Percentiles rank a stretch among this genome's conserved stretches.
Conservation (phyloP, 2,113 vertebrate species). For the Porphyrio hochstetteri region DNA sequence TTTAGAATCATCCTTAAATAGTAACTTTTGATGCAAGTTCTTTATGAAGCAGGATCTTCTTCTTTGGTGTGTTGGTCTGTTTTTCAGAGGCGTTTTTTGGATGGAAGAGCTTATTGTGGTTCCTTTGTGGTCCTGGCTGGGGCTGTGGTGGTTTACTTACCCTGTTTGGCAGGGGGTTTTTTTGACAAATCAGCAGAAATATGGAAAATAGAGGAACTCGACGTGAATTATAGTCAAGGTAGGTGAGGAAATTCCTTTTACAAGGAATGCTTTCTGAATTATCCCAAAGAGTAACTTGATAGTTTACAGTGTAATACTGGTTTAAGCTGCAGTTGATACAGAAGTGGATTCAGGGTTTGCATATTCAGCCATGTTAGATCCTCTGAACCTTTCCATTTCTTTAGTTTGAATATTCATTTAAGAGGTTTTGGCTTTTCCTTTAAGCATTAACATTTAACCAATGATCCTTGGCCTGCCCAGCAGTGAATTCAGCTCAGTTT, state of each 20-base stretch:
- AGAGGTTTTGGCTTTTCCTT: not conserved
- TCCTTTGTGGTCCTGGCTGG: not conserved
- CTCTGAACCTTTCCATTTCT: not conserved
- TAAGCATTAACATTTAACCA: not conserved
- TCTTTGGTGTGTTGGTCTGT: not conserved
- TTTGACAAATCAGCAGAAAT: not conserved
- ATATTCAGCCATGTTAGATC: conserved; percentile 2
- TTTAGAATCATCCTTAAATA: not conserved
- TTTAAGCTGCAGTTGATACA: conserved; percentile 1
- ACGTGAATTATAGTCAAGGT: not conserved
- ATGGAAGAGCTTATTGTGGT: not conserved
- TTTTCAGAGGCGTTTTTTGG: not conserved
- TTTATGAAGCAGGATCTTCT: not conserved
- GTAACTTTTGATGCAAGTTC: not conserved
- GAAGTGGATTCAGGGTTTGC: not conserved
- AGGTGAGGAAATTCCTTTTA: not conserved
- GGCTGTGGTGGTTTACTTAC: not conserved
- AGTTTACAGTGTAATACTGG: not conserved
- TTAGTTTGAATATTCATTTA: not conserved
- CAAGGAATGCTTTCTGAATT: not conserved
- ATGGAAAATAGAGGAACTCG: not conserved
- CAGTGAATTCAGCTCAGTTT: not conserved
- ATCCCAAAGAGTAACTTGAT: not conserved
- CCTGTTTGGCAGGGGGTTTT: not conserved
- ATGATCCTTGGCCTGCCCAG: not conserved